A percentile compares a stretch with the other conserved stretches of the same genome.
phyloP scores from a whole-genome alignment of 1,140 invertebrate species.

The Rhagoletis zephyria region DNA sequence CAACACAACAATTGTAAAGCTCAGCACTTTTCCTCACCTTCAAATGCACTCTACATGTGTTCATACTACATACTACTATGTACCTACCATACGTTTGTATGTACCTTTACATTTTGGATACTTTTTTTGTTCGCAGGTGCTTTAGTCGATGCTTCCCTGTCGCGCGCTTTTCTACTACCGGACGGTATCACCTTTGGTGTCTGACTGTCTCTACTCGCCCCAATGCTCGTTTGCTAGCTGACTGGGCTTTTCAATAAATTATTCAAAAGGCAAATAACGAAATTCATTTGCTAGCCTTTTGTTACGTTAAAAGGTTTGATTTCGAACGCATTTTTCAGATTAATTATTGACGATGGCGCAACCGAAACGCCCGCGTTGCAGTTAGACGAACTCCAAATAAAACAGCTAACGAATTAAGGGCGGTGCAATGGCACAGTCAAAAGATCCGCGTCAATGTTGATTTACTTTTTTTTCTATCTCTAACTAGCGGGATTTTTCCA shows the following conservation, averaged over 20 bases:
- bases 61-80: neutral
- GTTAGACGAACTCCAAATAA: conserved; percentile 17
- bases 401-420: conserved; percentile 35
- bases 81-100: neutral
- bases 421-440: conserved; percentile 32
- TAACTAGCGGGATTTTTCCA: neutral
- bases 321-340: conserved; percentile 52
- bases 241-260: conserved; percentile 53
- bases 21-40: conserved; percentile 39
- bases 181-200: neutral
- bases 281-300: conserved; percentile 53
- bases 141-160: neutral
- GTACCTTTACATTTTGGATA: neutral
- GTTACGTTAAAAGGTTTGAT: conserved; percentile 53
- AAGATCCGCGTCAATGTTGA: conserved; percentile 35
- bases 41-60: neutral
- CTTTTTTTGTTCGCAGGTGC: conserved; percentile 37
- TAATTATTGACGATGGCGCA: conserved; percentile 53
- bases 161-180: neutral
- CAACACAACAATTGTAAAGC: conserved; percentile 40
- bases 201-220: neutral
- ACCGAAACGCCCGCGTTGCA: conserved; percentile 39
- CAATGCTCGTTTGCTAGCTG: neutral
- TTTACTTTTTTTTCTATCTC: conserved; percentile 19
- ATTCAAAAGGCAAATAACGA: conserved; percentile 54